Evolutionary conservation across 2,797 vertebrate species (phyloP).

Genomic region (Sebastes ruberrimus): DNA sequence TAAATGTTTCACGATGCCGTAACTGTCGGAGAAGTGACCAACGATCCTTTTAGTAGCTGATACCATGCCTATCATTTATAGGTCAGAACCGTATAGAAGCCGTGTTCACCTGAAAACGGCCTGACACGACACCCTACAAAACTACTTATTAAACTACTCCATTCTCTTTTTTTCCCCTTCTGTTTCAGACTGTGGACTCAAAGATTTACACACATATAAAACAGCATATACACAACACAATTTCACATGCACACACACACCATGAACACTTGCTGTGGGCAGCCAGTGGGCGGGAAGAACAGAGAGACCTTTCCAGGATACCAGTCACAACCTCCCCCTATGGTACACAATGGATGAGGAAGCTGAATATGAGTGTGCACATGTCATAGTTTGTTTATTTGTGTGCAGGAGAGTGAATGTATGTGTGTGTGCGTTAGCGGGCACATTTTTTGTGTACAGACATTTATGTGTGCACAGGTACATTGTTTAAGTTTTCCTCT

Average conservation of each 20-base stretch:
- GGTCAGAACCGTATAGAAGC: slow-evolving; percentile 17
- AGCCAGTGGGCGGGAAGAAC: slow-evolving; percentile 33
- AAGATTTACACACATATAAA: slow-evolving; percentile 50
- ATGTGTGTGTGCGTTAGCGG: slow-evolving; percentile 33
- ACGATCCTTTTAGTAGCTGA: slow-evolving; percentile 40
- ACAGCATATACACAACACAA: slow-evolving; percentile 29
- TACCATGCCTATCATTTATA: slow-evolving; percentile 57
- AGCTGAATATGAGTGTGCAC: slow-evolving; percentile 52
- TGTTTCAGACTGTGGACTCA: slow-evolving; percentile 68
- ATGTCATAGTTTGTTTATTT: slow-evolving; percentile 60
- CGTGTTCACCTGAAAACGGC: slow-evolving; percentile 34
- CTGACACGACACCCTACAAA: slow-evolving; percentile 30
- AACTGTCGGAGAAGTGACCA: slow-evolving; percentile 63
- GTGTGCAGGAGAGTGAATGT: slow-evolving; percentile 27
- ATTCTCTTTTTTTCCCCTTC: slow-evolving; percentile 33
- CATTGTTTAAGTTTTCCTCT: slow-evolving; percentile 53
- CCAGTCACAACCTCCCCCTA: slow-evolving; percentile 37
- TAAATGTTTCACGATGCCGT: slow-evolving; percentile 64
- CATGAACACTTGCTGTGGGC: slow-evolving; percentile 22
- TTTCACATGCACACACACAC: slow-evolving; percentile 26
- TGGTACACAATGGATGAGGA: slow-evolving; percentile 57
- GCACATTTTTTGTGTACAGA: slow-evolving; percentile 63
- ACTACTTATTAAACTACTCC: slow-evolving; percentile 32
- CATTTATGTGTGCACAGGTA: slow-evolving; percentile 67
- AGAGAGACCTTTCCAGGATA: slow-evolving; percentile 21